phyloP scores from a whole-genome alignment of 1,140 invertebrate genomes.

The Mizuhopecten yessoensis region DNA sequence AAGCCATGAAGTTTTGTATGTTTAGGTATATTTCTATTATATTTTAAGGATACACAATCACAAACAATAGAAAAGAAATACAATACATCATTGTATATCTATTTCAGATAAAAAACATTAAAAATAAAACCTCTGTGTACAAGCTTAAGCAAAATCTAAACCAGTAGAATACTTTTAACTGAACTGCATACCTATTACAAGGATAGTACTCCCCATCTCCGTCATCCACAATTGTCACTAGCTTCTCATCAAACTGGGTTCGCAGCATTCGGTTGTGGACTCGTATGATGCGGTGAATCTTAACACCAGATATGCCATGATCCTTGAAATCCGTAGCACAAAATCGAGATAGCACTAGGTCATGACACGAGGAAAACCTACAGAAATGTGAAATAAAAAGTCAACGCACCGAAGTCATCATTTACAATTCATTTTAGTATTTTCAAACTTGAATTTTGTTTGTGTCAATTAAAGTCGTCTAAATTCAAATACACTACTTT shows the following conservation, averaged over 20 bases:
- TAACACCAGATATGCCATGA: conserved; percentile 79
- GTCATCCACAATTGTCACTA: conserved; percentile 73
- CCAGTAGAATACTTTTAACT: not conserved
- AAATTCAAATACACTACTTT: too few species aligned
- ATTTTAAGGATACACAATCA: too few species aligned
- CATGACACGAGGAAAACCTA: conserved; percentile 83
- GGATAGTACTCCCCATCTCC: conserved; percentile 74
- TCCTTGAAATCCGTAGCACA: conserved; percentile 81
- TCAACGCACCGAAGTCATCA: too few species aligned
- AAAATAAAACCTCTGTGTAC: too few species aligned
- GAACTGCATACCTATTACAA: conserved; percentile 68
- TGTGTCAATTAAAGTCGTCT: too few species aligned
- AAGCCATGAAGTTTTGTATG: too few species aligned
- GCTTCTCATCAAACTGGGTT: conserved; percentile 80
- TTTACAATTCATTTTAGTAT: too few species aligned
- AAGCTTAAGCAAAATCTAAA: not conserved
- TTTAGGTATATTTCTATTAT: too few species aligned
- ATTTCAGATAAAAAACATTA: too few species aligned
- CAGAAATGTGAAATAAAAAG: conserved; percentile 46
- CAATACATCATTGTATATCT: too few species aligned
- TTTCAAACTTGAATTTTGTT: too few species aligned
- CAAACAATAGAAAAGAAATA: too few species aligned
- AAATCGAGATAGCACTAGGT: conserved; percentile 82
- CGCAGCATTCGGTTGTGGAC: conserved; percentile 81
- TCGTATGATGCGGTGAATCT: conserved; percentile 79